Conservation (phyloP, 2,797 vertebrate species). For the Falco novaeseelandiae region DNA sequence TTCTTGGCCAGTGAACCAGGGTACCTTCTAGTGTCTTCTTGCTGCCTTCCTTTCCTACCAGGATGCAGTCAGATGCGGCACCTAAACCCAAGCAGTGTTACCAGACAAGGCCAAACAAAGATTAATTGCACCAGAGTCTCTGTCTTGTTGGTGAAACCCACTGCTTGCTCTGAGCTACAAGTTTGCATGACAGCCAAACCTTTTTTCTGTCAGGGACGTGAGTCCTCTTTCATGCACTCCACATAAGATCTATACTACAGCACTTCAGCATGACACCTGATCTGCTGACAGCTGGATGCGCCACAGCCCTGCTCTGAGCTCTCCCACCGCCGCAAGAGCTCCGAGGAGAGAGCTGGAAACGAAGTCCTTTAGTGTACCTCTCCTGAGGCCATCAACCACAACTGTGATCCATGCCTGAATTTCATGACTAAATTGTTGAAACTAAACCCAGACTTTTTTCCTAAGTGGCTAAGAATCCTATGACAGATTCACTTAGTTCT, state of each 20-base stretch:
- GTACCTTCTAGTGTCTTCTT: neutral
- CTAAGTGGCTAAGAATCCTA: constrained; percentile 4
- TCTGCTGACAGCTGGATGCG: neutral
- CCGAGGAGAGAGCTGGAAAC: neutral
- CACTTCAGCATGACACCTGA: neutral
- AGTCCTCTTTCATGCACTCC: neutral
- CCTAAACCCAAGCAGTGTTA: neutral
- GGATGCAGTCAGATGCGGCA: neutral
- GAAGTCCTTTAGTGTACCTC: neutral
- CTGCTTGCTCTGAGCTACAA: neutral
- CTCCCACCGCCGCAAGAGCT: neutral
- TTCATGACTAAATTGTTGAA: constrained; percentile 37
- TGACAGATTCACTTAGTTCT: constrained; percentile 5
- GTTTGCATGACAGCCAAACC: neutral
- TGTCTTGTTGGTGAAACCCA: neutral
- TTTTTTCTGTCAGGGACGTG: neutral
- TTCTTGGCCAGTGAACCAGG: neutral
- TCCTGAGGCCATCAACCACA: neutral
- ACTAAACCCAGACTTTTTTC: constrained; percentile 33
- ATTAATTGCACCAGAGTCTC: neutral
- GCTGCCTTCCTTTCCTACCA: neutral
- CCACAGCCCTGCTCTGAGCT: neutral
- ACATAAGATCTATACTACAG: neutral
- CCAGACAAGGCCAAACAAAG: neutral
- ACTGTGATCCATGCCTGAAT: neutral